These are phyloP conservation scores for Eleutherodactylus coqui DNA, from an alignment of 2,797 vertebrate genomes.

Conservation along the genomic window DNA sequence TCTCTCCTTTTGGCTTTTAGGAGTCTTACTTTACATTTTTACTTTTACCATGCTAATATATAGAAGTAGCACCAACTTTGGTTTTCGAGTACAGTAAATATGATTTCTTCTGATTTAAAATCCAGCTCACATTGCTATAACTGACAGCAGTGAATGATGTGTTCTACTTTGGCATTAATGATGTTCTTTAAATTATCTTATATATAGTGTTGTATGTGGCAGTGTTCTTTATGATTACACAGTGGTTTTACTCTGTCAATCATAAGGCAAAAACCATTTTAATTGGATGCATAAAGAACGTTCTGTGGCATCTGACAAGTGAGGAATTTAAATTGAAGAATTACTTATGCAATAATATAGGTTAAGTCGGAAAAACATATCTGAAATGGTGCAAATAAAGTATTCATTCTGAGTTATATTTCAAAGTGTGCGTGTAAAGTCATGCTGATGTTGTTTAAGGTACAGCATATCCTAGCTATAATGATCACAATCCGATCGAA, in stretches of 20 bases:
- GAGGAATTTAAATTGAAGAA: background rate
- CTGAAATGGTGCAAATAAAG: background rate
- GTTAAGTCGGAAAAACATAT: constrained; percentile 8
- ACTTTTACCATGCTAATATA: background rate
- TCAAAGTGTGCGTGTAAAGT: background rate
- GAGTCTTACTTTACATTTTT: background rate
- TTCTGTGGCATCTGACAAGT: constrained; percentile 35
- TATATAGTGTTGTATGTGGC: constrained; percentile 28
- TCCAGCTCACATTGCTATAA: background rate
- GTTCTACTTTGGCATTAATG: constrained; percentile 26
- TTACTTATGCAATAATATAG: constrained; percentile 27
- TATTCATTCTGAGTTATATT: background rate
- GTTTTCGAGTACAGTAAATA: constrained; percentile 10
- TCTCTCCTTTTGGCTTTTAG: background rate
- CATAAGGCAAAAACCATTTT: constrained; percentile 28
- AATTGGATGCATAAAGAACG: constrained; percentile 34
- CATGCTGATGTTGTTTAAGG: background rate
- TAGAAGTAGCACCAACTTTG: background rate
- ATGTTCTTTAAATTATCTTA: constrained; percentile 36
- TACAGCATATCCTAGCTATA: background rate
- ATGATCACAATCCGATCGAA: background rate
- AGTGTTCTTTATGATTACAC: constrained; percentile 19
- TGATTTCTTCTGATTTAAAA: background rate
- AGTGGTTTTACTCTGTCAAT: constrained; percentile 32
- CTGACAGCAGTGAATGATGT: constrained; percentile 38